These are phyloP conservation scores for Pollenia angustigena DNA, from an alignment of 2,888 invertebrate genomes.

Conservation along the genomic window DNA sequence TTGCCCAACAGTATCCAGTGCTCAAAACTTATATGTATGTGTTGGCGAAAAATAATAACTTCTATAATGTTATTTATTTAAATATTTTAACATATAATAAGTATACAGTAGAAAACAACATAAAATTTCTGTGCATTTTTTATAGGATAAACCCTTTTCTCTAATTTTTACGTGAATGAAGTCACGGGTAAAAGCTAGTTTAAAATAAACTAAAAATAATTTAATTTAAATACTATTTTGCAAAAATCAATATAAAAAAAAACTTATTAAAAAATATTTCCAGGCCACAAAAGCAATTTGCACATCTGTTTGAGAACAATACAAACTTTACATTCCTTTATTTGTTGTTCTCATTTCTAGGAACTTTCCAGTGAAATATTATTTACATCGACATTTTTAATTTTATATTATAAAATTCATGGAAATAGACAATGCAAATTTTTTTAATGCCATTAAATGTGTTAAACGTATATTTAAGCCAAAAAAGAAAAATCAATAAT, in stretches of 20 bases:
- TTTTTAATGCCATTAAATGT: constrained; percentile 50
- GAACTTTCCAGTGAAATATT: constrained; percentile 16
- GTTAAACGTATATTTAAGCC: constrained; percentile 4
- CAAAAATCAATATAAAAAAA: too few relatives aligned
- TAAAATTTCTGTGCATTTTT: too few relatives aligned
- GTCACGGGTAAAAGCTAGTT: too few relatives aligned
- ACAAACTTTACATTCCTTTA: background rate
- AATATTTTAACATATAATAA: too few relatives aligned
- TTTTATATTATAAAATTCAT: constrained; percentile 29
- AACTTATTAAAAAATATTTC: background rate
- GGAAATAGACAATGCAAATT: constrained; percentile 47
- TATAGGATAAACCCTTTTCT: too few relatives aligned
- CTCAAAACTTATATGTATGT: too few relatives aligned
- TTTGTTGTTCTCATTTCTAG: constrained; percentile 6
- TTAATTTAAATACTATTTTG: background rate
- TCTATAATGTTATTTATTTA: too few relatives aligned
- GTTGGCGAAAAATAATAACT: too few relatives aligned
- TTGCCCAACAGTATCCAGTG: too few relatives aligned
- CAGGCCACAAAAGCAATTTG: constrained; percentile 2
- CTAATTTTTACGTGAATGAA: too few relatives aligned
- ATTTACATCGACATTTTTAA: background rate
- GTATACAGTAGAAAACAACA: too few relatives aligned
- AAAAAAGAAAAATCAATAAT: constrained; percentile 45
- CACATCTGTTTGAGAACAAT: constrained; percentile 28
- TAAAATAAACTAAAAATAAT: too few relatives aligned